Conservation (phyloP, 2,888 invertebrate species). For the Agriopis marginaria region DNA sequence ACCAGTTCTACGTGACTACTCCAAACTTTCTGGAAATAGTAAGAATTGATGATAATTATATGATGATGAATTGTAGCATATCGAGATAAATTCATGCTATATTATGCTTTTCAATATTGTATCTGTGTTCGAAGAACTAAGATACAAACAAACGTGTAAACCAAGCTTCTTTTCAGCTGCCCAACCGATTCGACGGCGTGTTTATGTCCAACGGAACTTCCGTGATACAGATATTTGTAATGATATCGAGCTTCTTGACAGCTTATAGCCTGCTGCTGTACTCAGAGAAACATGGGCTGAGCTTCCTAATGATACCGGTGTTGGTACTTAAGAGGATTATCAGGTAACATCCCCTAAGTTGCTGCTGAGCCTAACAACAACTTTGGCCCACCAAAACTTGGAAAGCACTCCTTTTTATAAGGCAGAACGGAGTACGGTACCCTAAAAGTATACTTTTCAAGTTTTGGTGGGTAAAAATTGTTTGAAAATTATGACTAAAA, state of each 20-base stretch:
- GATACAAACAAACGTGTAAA: background rate
- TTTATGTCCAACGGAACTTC: constrained; percentile 31
- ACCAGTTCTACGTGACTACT: constrained; percentile 19
- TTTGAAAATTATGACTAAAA: too few species aligned
- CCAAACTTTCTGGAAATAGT: constrained; percentile 37
- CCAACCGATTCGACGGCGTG: constrained; percentile 9
- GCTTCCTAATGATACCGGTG: constrained; percentile 32
- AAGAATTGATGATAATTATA: constrained; percentile 3
- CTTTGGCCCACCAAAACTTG: too few species aligned
- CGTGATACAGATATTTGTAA: constrained; percentile 31
- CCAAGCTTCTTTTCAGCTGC: constrained; percentile 11
- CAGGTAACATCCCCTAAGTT: constrained; percentile 25
- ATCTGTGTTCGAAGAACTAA: too few species aligned
- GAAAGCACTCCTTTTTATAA: too few species aligned
- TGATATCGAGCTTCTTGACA: constrained; percentile 37
- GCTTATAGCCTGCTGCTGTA: constrained; percentile 35
- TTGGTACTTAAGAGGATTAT: constrained; percentile 36
- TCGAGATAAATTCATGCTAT: too few species aligned
- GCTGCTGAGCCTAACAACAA: too few species aligned
- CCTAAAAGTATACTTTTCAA: too few species aligned
- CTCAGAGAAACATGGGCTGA: constrained; percentile 33
- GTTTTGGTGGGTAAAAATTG: too few species aligned
- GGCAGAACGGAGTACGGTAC: too few species aligned
- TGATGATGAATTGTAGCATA: too few species aligned
- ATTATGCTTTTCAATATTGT: too few species aligned